Percentiles rank a stretch among this genome's conserved stretches.
These are phyloP conservation scores for Pedetes capensis DNA, from an alignment of 2,113 vertebrate species.

Conservation along the genomic window DNA sequence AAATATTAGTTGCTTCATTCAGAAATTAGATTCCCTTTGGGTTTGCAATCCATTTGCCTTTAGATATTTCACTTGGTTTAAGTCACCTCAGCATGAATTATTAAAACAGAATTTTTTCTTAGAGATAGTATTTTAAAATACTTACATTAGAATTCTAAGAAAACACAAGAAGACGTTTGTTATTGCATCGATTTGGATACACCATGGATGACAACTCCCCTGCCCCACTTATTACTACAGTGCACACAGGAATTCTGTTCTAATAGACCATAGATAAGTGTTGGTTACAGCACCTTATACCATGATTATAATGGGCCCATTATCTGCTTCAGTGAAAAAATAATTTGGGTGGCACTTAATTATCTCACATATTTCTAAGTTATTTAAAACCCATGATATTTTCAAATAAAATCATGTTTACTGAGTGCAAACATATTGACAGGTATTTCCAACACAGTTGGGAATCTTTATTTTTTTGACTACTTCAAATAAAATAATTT, in stretches of 20 bases:
- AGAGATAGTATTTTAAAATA: not conserved
- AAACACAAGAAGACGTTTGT: not conserved
- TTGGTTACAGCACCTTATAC: not conserved
- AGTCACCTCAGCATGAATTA: not conserved
- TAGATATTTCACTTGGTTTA: not conserved
- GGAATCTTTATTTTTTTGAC: not conserved
- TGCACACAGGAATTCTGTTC: not conserved
- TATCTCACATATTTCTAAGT: not conserved
- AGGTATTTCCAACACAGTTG: not conserved
- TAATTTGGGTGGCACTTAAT: not conserved
- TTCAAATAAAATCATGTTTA: not conserved
- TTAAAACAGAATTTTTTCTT: not conserved
- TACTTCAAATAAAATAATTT: slow-evolving; percentile 35
- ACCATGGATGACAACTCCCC: rapidly evolving
- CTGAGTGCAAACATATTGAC: not conserved
- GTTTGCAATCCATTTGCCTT: not conserved
- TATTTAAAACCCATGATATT: not conserved
- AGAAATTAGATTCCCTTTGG: not conserved
- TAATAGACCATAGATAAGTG: rapidly evolving
- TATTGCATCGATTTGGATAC: not conserved
- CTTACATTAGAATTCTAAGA: not conserved
- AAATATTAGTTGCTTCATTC: not conserved
- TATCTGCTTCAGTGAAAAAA: not conserved
- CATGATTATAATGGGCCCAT: not conserved
- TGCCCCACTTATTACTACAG: not conserved